Base-by-base conservation (phyloP, 2,797 vertebrate genomes). In the Anabacerthia variegaticeps region DNA sequence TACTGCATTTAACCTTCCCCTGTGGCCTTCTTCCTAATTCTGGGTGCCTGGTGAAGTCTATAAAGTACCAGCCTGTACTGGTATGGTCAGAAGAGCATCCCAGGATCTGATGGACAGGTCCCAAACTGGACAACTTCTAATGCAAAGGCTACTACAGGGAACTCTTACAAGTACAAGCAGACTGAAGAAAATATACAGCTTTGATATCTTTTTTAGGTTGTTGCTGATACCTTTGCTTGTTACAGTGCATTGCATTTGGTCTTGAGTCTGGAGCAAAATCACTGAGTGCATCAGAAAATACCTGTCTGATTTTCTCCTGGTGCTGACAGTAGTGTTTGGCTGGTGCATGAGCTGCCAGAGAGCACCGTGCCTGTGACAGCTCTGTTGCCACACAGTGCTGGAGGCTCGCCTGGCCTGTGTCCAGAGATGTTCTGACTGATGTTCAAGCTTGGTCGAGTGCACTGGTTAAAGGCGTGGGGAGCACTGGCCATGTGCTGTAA, bases 331-430 rank as follows among this genome's bases (percentile, higher is more conserved):
- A 2, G 13, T 8, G 10, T 61, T 76, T 87, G n/a, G 69, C 48
- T 74, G 67, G 26, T 39, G 44, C 5, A 0, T 15, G 39, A 62
- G 26, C 32, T 52, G 9, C 14, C 21, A 14, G 74, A 37, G 55
- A 58, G 27, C n/a, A 4, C 34, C 0, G 0, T 67, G 72, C 37
- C 52, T 28, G 59, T 71, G 52, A 14, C 0, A 0, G 54, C 52
- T 37, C 36, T 41, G n/a, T 13, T 72, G 56, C 67, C 0, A 0
- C 34, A 4, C 12, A 2, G 24, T 12, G 74, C 56, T 73, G 74
- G 20, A 76, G 52, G 10, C 51, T 75, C n/a, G 46, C 22, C 58
- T 65, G 43, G 10, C 37, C 56, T 7, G 2, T 4, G 12, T 51
- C 61, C 72, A 23, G 74, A 28, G 67, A 8, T 65, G 1, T 54